Evolutionary conservation across 2,113 vertebrate species (phyloP), one percentile per base, ranked within the genome.

Genomic region (Larimichthys polyactis): DNA sequence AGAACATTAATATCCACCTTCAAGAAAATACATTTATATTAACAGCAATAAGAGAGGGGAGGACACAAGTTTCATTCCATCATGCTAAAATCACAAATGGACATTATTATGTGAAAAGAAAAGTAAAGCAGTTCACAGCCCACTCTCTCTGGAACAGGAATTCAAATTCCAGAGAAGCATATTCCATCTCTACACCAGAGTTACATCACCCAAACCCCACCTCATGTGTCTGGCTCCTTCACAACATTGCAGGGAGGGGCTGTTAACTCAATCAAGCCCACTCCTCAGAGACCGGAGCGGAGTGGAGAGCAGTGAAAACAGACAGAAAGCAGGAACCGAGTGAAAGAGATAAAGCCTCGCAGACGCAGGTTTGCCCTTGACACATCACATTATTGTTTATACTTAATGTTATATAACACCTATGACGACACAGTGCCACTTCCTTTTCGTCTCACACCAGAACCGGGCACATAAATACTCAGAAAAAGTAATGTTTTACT

Each of bases 141-240:
- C 83, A 71, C 4, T 65, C 57, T 87, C 83, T 27, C 87, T 84
- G 70, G 70, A 83, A 43, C 48, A 48, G 59, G 57, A 67, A 71
- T 90, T 65, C 32, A 79, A 69, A 89, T 72, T 85, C 80, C 79
- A 82, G 75, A 73, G 48, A 24, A 79, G 54, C 68, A 81, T 40
- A 84, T 78, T 57, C 67, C 64, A 74, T 84, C 79, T 75, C 78
- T 69, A 60, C 64, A 69, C 89, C 63, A 48, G 51, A 75, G 85
- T 93, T 82, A 93, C 92, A 89, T 94, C 93, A 91, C 83, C 83
- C 78, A 75, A 83, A 87, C 87, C 80, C 88, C 88, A 90, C 88
- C 85, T 92, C 68, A 74, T 78, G 73, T 66, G 65, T 79, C 76
- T 89, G 87, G 83, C 82, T 83, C 67, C 82, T 82, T 57, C 51